Conservation (phyloP, 2,113 vertebrate species). For the Falcunculus frontatus region DNA sequence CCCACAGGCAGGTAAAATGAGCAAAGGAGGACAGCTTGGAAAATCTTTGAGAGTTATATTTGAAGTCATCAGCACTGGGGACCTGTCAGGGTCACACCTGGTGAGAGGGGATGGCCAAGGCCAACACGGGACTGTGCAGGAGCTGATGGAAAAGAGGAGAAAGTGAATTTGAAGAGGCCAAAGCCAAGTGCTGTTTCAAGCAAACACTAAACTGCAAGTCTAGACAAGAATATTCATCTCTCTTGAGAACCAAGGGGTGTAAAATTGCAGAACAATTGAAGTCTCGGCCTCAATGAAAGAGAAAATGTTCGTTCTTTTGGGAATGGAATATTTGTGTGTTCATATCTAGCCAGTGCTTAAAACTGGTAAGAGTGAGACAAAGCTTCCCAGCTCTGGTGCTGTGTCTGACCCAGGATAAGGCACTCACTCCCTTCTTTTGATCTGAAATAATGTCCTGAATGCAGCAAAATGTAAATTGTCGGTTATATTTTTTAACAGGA, state of each 20-base stretch:
- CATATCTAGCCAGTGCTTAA: not conserved
- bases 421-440: not conserved
- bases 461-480: not conserved
- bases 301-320: not conserved
- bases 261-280: not conserved
- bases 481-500: not conserved
- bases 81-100: not conserved
- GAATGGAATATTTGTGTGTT: not conserved
- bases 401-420: not conserved
- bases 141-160: not conserved
- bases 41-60: not conserved
- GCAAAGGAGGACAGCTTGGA: not conserved
- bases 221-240: not conserved
- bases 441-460: not conserved
- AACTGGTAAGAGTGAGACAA: not conserved
- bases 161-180: not conserved
- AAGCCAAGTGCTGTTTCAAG: not conserved
- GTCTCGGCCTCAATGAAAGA: not conserved
- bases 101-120: not conserved
- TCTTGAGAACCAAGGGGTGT: not conserved
- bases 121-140: fast-evolving
- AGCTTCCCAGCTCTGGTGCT: not conserved
- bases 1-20: not conserved
- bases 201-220: not conserved
- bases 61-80: not conserved